phyloP scores from a whole-genome alignment of 2,113 vertebrate species.

The Lipophrys pholis region DNA sequence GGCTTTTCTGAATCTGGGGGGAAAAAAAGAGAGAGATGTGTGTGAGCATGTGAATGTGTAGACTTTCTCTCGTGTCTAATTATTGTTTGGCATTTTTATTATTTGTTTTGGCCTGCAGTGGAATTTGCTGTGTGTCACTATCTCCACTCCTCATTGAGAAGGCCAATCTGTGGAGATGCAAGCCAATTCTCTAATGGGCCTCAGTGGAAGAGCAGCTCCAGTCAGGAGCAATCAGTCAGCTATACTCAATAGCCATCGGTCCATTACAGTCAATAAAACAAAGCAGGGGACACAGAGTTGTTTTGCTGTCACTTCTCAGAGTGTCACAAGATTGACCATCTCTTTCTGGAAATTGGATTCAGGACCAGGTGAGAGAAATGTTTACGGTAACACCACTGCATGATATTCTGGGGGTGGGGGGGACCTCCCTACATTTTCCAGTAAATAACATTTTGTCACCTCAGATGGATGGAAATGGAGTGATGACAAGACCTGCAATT shows the following conservation, averaged over 20 bases:
- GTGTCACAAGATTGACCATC: conserved; percentile 48
- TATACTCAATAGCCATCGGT: conserved; percentile 50
- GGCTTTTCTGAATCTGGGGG: too few relatives aligned
- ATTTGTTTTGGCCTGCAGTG: conserved; percentile 31
- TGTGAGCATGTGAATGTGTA: background rate
- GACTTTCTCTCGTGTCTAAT: background rate
- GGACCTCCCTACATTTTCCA: background rate
- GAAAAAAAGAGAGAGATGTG: background rate
- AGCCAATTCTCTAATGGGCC: conserved; percentile 63
- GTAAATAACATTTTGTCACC: conserved; percentile 27
- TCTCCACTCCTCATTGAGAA: conserved; percentile 37
- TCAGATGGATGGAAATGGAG: conserved; percentile 17
- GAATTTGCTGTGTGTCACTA: conserved; percentile 51
- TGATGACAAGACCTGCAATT: conserved; percentile 1
- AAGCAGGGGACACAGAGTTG: conserved; percentile 34
- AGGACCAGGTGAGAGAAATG: conserved; percentile 26
- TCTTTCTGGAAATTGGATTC: conserved; percentile 40
- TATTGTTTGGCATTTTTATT: background rate
- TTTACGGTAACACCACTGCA: conserved; percentile 39
- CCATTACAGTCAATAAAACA: conserved; percentile 57
- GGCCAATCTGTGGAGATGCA: conserved; percentile 31
- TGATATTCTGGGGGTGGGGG: conserved; percentile 15
- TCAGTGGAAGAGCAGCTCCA: conserved; percentile 27
- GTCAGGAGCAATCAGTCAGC: conserved; percentile 56
- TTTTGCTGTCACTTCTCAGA: conserved; percentile 42